phyloP scores from a whole-genome alignment of 2,888 invertebrate species.

The Philhelius pedissequus region DNA sequence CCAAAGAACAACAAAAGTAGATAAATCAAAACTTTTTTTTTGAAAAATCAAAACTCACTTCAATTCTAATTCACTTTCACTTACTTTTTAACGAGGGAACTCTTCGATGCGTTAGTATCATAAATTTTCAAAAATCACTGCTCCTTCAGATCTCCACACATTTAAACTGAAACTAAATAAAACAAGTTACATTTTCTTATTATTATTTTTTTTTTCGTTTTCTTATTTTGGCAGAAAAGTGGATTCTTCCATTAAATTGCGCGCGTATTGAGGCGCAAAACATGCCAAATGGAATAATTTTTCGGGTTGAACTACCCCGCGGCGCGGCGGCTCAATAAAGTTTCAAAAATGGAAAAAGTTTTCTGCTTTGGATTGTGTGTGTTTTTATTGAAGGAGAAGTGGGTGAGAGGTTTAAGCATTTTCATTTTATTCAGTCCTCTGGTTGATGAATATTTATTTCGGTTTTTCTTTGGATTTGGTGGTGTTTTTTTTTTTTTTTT shows the following conservation, averaged over 20 bases:
- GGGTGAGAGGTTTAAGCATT: constrained; percentile 5
- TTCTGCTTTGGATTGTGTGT: constrained; percentile 54
- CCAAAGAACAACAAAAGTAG: background rate
- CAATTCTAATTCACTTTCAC: constrained; percentile 19
- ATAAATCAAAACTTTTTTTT: constrained; percentile 2
- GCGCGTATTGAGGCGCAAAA: constrained; percentile 76
- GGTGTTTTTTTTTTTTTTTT: background rate
- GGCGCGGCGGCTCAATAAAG: constrained; percentile 65
- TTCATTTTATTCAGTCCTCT: constrained; percentile 41
- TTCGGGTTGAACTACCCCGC: constrained; percentile 64
- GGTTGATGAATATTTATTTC: constrained; percentile 67
- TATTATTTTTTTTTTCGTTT: background rate
- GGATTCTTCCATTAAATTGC: constrained; percentile 78
- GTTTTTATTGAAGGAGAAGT: constrained; percentile 8
- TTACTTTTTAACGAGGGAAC: background rate
- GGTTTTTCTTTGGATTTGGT: constrained; percentile 31
- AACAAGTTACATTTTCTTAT: constrained; percentile 42
- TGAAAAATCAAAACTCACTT: background rate
- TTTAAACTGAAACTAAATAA: constrained; percentile 11
- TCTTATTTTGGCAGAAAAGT: constrained; percentile 64
- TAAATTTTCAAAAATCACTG: constrained; percentile 68
- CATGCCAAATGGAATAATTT: constrained; percentile 71
- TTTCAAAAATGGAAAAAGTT: constrained; percentile 65
- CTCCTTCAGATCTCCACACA: constrained; percentile 29
- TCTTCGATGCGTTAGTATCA: constrained; percentile 43